phyloP scores from a whole-genome alignment of 1,140 invertebrate species.

The Callitettix versicolor region DNA sequence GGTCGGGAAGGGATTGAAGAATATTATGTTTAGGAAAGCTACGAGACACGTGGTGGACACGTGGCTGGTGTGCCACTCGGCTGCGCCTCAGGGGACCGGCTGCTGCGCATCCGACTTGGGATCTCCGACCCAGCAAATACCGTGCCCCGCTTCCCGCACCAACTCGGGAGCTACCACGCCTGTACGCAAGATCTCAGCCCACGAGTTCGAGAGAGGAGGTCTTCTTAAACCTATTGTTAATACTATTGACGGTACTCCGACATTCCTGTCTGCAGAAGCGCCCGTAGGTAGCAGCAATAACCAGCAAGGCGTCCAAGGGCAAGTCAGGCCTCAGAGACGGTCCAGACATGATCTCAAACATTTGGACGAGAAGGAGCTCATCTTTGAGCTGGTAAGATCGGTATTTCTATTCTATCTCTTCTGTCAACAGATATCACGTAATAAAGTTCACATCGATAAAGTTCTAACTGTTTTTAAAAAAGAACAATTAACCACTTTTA shows the following conservation, averaged over 20 bases:
- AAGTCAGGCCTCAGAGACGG: slow-evolving; percentile 41
- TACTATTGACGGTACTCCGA: slow-evolving; percentile 77
- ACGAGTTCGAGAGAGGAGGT: slow-evolving; percentile 88
- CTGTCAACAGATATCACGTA: no score
- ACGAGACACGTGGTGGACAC: slow-evolving; percentile 81
- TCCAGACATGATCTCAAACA: slow-evolving; percentile 74
- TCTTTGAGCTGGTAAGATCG: slow-evolving; percentile 78
- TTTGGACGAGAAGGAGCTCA: slow-evolving; percentile 86
- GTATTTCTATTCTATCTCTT: no score
- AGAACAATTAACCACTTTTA: no score
- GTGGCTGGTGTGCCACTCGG: slow-evolving; percentile 81
- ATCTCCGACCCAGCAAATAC: slow-evolving; percentile 4
- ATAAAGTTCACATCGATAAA: no score
- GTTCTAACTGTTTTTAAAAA: no score
- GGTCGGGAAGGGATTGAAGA: not conserved
- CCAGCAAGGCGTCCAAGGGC: slow-evolving; percentile 17
- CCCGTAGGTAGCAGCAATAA: slow-evolving; percentile 19
- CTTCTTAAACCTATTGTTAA: slow-evolving; percentile 83
- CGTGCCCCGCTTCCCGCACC: slow-evolving; percentile 41
- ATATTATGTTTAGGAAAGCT: slow-evolving; percentile 60
- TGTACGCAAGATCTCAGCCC: slow-evolving; percentile 88
- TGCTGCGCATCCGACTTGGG: slow-evolving; percentile 16
- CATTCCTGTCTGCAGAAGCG: slow-evolving; percentile 56
- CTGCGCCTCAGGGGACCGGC: slow-evolving; percentile 35
- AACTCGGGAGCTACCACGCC: slow-evolving; percentile 69